Evolutionary conservation across 2,888 invertebrate genomes (phyloP), one percentile per base, ranked within the genome.

Genomic region (Podabrus alpinus): DNA sequence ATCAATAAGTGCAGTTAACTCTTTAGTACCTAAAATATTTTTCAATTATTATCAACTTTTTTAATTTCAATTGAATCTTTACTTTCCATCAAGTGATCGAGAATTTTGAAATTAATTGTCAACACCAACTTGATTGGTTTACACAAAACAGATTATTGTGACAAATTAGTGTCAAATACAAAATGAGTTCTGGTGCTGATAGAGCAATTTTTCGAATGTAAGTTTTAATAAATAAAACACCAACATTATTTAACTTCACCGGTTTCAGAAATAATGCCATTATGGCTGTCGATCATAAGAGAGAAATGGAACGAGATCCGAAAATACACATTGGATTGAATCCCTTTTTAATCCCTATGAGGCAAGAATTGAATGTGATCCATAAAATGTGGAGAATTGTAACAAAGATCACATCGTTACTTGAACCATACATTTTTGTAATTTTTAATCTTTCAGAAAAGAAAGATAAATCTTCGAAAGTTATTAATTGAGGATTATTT

Each of bases 401-500:
- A 72, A 10, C n/a, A 25, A 16, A 9, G 15, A 62, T 16, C 9
- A 13, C 13, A 7, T 16, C 9, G n/a, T 16, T 5, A 13, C 10
- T 16, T 62, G 13, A 62, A 15, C 62, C 10, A 7, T n/a, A 7
- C n/a, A 45, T n/a, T 45, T 45, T n/a, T 11, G 4, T 21, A 21
- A 21, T 13, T 29, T 45, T 45, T 3, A 25, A 29, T n/a, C 2
- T 45, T 45, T 1, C 1, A 45, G 45, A 45, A 45, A n/a, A 45
- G 45, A 45, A 7, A 5, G 45, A 45, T 7, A 45, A n/a, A 45
- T 73, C 72, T 86, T 9, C 72, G 75, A 17, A 78, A 80, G 68
- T 78, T 84, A 13, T 76, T 81, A 9, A 79, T 81, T 19, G 76
- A 82, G 21, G 85, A 86, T 70, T 83, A 80, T 67, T 66, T 82